Evolutionary conservation across 2,113 vertebrate species (phyloP), one percentile per base, ranked within the genome.

Genomic region (Platichthys flesus): DNA sequence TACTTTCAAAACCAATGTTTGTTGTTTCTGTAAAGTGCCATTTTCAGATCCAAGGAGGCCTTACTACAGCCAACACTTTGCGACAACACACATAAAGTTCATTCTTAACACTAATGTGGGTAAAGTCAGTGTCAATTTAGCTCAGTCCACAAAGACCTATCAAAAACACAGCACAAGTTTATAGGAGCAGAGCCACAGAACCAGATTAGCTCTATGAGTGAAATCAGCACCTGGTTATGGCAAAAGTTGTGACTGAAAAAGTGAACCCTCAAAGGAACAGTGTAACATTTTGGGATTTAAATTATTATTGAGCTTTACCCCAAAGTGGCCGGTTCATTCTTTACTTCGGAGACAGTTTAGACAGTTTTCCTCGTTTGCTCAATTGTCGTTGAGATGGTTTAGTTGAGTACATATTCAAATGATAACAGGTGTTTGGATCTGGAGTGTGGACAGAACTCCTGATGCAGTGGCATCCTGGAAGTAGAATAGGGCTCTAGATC

Each of bases 41-140:
- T 42, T 75, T 63, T 75, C 61, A 65, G 55, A 78, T 81, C n/a
- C 49, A 65, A 45, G 49, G 58, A 10, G 51, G 64, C 15, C 67
- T 42, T 21, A 47, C 47, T 18, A 6, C 52, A 54, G 9, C 51
- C 51, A n/a, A 56, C 54, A 23, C 8, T 21, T n/a, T 52, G 16
- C 5, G 20, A 52, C 20, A 18, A n/a, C 21, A 70, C 23, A 66
- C 24, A 35, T 21, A 7, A 14, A n/a, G 18, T 15, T 63, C 0
- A 58, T 15, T 35, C 54, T 72, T 21, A 70, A 45, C 61, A 77
- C 60, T 31, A 13, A 58, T 69, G 42, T 65, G 24, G 28, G 18
- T 55, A 47, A 20, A 40, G 40, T 42, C 35, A 60, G 0, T 14
- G 35, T 54, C 51, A 54, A n/a, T 47, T 57, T 16, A 54, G 9